These are phyloP conservation scores for Sorex araneus DNA, from an alignment of 2,113 vertebrate genomes.

Conservation along the genomic window DNA sequence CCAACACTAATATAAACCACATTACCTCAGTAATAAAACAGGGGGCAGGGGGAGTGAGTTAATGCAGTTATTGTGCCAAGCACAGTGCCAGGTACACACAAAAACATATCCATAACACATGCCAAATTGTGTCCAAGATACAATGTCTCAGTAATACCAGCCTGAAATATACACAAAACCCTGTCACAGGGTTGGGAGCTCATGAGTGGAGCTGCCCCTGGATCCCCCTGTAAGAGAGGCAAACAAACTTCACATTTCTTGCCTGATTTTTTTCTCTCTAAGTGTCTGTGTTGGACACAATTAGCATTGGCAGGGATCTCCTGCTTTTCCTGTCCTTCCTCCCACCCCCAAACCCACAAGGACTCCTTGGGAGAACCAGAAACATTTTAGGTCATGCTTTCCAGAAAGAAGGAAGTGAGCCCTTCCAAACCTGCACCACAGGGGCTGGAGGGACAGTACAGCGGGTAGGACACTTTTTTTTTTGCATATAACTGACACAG, in stretches of 20 bases:
- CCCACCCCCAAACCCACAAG: neutral
- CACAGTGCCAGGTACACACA: neutral
- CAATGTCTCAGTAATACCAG: neutral
- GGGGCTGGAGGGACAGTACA: too few species aligned
- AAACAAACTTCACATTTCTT: conserved; percentile 8
- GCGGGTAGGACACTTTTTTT: too few species aligned
- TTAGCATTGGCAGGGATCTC: neutral
- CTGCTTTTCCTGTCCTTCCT: neutral
- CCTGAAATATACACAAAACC: neutral
- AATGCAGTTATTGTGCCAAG: neutral
- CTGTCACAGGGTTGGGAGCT: neutral
- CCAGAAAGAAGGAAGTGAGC: neutral
- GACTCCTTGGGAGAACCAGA: neutral
- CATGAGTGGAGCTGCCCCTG: neutral
- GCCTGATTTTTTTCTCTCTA: conserved; percentile 11
- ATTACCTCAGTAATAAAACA: too few species aligned
- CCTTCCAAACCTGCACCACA: neutral
- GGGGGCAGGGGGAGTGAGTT: neutral
- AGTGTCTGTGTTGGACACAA: neutral
- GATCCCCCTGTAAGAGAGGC: neutral
- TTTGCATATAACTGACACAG: too few species aligned
- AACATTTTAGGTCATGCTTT: neutral
- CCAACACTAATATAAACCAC: too few species aligned
- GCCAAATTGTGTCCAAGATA: too few species aligned
- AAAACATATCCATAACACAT: neutral